These are phyloP conservation scores for Mustelus asterias DNA, from an alignment of 2,113 vertebrate species.

Conservation along the genomic window DNA sequence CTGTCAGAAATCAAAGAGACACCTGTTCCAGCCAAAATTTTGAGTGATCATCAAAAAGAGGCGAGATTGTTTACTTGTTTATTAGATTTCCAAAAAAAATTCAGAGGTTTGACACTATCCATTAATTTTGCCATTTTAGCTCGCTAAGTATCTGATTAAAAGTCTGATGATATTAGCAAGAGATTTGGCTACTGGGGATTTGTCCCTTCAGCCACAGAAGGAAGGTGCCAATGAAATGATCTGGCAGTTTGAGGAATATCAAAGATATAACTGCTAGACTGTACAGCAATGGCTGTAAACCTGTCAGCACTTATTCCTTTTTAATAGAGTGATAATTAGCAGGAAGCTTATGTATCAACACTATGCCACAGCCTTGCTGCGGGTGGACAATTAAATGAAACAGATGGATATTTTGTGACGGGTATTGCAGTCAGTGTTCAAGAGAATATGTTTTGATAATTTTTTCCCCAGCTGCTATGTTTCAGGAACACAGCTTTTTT, in stretches of 20 bases:
- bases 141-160: slow-evolving; percentile 6
- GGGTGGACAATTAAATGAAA: slow-evolving; percentile 51
- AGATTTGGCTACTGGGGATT: neutral
- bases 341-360: slow-evolving; percentile 53
- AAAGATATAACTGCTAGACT: slow-evolving; percentile 53
- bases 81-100: neutral
- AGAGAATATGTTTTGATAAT: slow-evolving; percentile 52
- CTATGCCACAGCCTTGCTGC: slow-evolving; percentile 53
- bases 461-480: slow-evolving; percentile 55
- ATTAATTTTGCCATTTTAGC: neutral
- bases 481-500: slow-evolving; percentile 32
- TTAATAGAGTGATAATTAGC: slow-evolving; percentile 63
- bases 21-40: neutral
- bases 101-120: neutral
- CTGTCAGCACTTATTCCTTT: slow-evolving; percentile 57
- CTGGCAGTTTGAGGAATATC: slow-evolving; percentile 40
- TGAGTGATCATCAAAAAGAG: neutral
- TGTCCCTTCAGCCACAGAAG: slow-evolving; percentile 39
- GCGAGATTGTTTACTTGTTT: neutral
- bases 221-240: slow-evolving; percentile 66
- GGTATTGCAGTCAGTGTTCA: slow-evolving; percentile 54
- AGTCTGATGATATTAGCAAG: neutral
- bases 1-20: neutral
- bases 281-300: slow-evolving; percentile 56
- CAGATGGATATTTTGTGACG: slow-evolving; percentile 60